Conservation (phyloP, 2,113 vertebrate genomes). For the Trogon melanurus region DNA sequence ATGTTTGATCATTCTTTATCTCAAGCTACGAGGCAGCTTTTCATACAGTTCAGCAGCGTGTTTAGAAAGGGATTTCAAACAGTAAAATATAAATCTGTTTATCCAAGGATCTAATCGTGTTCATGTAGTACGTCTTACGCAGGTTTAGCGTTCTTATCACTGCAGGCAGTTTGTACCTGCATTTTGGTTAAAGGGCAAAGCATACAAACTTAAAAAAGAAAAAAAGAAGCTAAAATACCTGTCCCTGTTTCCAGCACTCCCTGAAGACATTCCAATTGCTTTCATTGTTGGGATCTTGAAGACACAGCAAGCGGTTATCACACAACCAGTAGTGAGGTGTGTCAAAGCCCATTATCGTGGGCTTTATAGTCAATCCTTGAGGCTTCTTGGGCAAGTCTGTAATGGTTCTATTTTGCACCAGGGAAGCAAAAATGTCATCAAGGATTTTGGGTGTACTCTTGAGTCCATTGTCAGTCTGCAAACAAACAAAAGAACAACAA, state of each 20-base stretch:
- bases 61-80: background rate
- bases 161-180: background rate
- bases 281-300: constrained; percentile 83
- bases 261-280: constrained; percentile 85
- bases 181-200: background rate
- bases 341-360: constrained; percentile 80
- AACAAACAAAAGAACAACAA: background rate
- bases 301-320: constrained; percentile 80
- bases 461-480: constrained; percentile 78
- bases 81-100: background rate
- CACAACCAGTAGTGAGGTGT: constrained; percentile 84
- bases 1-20: background rate
- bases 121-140: background rate
- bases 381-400: constrained; percentile 74
- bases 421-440: constrained; percentile 84
- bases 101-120: background rate
- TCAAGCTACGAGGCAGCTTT: background rate
- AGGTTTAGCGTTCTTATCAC: background rate
- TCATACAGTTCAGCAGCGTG: background rate
- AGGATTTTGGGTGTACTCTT: constrained; percentile 83
- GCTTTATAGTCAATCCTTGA: constrained; percentile 76
- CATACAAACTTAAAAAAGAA: background rate
- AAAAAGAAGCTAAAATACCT: constrained; percentile 58
- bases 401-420: constrained; percentile 79
- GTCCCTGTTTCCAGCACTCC: constrained; percentile 86